Evolutionary conservation across 2,888 invertebrate genomes (phyloP).

Genomic region (Synergus umbraculus): DNA sequence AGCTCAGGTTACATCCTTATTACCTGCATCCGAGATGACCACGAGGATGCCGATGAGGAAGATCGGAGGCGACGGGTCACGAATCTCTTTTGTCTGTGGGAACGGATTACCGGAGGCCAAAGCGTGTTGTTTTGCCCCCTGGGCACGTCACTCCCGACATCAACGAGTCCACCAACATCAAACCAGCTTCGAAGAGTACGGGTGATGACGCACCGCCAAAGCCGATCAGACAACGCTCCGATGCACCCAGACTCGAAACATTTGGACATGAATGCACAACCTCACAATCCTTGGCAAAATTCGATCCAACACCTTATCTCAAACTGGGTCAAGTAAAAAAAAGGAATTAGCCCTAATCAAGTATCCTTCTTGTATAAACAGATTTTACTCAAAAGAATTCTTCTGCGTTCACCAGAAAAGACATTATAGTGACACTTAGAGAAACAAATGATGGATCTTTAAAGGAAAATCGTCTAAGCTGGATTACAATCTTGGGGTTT

Average conservation of each 20-base stretch:
- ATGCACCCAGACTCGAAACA: constrained; percentile 61
- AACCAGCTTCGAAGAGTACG: constrained; percentile 61
- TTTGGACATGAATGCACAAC: constrained; percentile 45
- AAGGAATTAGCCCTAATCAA: constrained; percentile 4
- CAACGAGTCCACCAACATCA: constrained; percentile 61
- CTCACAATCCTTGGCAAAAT: constrained; percentile 9
- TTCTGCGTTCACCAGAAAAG: not conserved
- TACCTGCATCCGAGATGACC: constrained; percentile 69
- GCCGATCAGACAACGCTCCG: constrained; percentile 67
- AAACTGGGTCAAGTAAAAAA: constrained; percentile 18
- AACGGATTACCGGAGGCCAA: constrained; percentile 67
- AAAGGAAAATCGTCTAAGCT: not conserved
- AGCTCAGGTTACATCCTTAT: constrained; percentile 76
- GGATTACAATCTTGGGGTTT: not conserved
- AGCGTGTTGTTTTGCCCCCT: constrained; percentile 66
- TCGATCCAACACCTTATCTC: constrained; percentile 8
- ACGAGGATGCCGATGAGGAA: constrained; percentile 65
- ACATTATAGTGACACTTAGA: not conserved
- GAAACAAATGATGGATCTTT: constrained; percentile 2
- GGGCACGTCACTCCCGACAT: constrained; percentile 62
- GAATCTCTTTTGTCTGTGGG: constrained; percentile 75
- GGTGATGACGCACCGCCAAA: constrained; percentile 71
- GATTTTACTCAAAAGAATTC: not conserved
- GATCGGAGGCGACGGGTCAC: constrained; percentile 73
- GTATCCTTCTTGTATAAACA: constrained; percentile 1